Base-by-base conservation (phyloP, 53 echinoderm and acorn worm species). In the Apostichopus leukothele region DNA sequence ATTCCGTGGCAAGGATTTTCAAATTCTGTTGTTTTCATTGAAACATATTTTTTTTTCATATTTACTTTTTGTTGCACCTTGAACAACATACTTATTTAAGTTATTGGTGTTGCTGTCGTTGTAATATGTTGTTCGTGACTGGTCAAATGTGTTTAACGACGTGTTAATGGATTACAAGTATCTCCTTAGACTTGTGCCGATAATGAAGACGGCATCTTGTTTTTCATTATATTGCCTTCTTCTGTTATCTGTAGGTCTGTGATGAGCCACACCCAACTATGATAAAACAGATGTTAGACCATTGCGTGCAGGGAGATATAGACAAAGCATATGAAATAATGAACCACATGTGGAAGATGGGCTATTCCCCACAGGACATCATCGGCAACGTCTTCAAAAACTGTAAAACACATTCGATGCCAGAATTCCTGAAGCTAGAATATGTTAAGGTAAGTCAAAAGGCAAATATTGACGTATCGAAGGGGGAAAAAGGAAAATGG, bases 211-310 rank as follows among this genome's bases (percentile, higher is more conserved):
- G 3, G 39, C 3, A 39, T 39, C 39, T 39, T 39, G 39, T 39
- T 3, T 3, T 39, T 39, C 3, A 57, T 57, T 57, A 57, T 9
- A 9, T 57, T 57, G 57, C 10, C 7, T 0, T 57, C 57, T 88
- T 6, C 14, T 77, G 59, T 60, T 76, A 54, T 53, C 27, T 10
- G 6, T 84, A 98, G 98, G 98, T 98, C 6, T 98, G 98, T 87
- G 98, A 98, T 76, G 98, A 98, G 86, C 98, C 98, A 52, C 98
- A 98, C 84, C 98, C 98, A n/a, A 76, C 91, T 66, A 90, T 96
- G n/a, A 96, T 98, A 91, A 94, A 93, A 54, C 87, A 89, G 61
- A 98, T 98, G 98, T 89, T 98, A 53, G 91, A 94, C 52, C 92
- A 92, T 74, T 98, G 98, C 71, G 83, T 98, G 8, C 71, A 93